Evolutionary conservation across 1,140 invertebrate genomes (phyloP), one percentile per base, ranked within the genome.

Genomic region (Cyrtorhinus lividipennis): DNA sequence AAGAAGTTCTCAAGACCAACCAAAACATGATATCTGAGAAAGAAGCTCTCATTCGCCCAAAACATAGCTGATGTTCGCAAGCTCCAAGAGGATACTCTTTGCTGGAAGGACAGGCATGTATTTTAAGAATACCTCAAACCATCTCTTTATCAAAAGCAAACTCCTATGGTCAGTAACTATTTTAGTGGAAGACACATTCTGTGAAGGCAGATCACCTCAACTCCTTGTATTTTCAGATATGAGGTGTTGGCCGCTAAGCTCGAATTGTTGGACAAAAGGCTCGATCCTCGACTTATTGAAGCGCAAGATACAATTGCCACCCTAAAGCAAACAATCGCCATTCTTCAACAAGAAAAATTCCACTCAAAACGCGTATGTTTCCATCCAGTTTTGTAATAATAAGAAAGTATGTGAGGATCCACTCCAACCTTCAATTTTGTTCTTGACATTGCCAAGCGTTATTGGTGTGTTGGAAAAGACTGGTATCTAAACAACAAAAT

Each of bases 21-120:
- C 59, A 66, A 46, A 59, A 25, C 46, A 62, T 66, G 60, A 62
- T 65, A 44, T 48, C 44, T 24, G 67, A 68, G 56, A 62, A 64
- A 24, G 65, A 68, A 45, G 63, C 53, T 60, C 56, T 68, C 12
- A 66, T 66, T 24, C n/a, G 62, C 64, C 60, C 67, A 68, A 53
- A 66, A 68, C 30, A 68, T 68, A 5, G 57, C 64, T 22, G 67
- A 68, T 57, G 66, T 68, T 3, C 61, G 59, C 45, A 68, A 68
- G 61, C 48, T 68, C 22, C 67, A 68, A 56, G 64, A 68, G 38
- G 67, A 68, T 53, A 68, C 67, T 5, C 45, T 68, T 1, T 63
- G 64, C 38, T 68, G 67, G 67, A 68, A 68, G 58, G 66, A 68
- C 38, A 59, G 65, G 66, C 20, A 53, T 53, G 48, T 15, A 13